Evolutionary conservation across 2,888 invertebrate genomes (phyloP).

Genomic region (Argynnis bischoffii): DNA sequence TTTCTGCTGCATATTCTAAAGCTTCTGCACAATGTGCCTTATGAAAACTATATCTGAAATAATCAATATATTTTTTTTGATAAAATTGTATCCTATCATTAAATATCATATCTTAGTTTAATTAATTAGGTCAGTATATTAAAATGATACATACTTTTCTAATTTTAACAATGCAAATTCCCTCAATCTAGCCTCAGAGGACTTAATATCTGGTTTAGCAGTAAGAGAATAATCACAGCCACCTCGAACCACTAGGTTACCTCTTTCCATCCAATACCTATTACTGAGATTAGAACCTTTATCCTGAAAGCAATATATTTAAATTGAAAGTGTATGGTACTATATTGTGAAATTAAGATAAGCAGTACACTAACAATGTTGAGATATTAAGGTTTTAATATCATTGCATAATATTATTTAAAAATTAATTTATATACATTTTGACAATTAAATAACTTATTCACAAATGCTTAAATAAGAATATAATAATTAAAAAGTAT

Average conservation of each 20-base stretch:
- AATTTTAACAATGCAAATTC: slow-evolving; percentile 88
- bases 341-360: too few relatives aligned
- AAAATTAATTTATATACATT: too few relatives aligned
- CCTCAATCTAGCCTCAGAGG: slow-evolving; percentile 85
- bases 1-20: slow-evolving; percentile 84
- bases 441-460: too few relatives aligned
- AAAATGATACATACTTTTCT: slow-evolving; percentile 81
- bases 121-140: neutral
- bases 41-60: slow-evolving; percentile 88
- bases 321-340: neutral
- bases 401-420: too few relatives aligned
- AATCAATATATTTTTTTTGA: slow-evolving; percentile 12
- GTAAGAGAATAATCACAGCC: slow-evolving; percentile 86
- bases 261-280: slow-evolving; percentile 89
- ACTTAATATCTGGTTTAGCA: slow-evolving; percentile 77
- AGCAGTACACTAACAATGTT: too few relatives aligned
- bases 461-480: neutral
- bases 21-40: slow-evolving; percentile 89
- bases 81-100: neutral
- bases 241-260: slow-evolving; percentile 88
- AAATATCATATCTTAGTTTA: neutral
- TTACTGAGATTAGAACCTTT: slow-evolving; percentile 86
- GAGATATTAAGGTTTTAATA: too few relatives aligned
- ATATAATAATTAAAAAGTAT: slow-evolving; percentile 6
- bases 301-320: slow-evolving; percentile 76